Conservation (phyloP, 2,113 vertebrate species). For the Nettapus auritus region DNA sequence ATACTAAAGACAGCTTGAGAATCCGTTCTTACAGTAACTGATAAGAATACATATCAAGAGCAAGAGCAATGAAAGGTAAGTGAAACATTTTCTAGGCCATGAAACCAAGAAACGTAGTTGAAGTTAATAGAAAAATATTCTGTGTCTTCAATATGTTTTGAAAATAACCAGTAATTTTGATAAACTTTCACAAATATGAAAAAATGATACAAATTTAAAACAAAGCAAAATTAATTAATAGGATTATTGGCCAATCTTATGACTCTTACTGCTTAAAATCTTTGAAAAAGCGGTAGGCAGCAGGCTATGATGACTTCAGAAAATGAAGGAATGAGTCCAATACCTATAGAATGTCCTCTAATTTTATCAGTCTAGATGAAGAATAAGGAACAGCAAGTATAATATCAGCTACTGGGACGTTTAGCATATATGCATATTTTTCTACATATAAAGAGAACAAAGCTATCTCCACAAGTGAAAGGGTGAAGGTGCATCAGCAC, state of each 20-base stretch:
- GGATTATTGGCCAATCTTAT: rapidly evolving
- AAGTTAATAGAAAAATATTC: background rate
- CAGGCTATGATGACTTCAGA: background rate
- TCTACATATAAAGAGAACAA: background rate
- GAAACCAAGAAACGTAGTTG: background rate
- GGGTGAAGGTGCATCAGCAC: background rate
- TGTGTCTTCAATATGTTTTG: background rate
- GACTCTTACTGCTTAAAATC: background rate
- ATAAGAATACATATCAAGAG: background rate
- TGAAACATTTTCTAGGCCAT: background rate
- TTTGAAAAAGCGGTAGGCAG: background rate
- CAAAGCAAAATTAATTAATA: background rate
- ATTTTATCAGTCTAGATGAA: background rate
- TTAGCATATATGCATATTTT: background rate
- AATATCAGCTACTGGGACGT: background rate
- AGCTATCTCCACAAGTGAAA: background rate
- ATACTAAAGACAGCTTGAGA: background rate
- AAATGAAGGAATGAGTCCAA: background rate
- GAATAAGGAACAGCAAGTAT: background rate
- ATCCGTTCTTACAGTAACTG: background rate
- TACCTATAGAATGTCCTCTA: background rate
- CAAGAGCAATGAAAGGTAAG: background rate
- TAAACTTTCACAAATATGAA: background rate
- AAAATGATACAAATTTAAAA: background rate
- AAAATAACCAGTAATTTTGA: background rate